Percentiles rank a stretch among this genome's conserved stretches.
These are phyloP conservation scores for Atherinosoma microstoma DNA, from an alignment of 2,797 vertebrate species.

Conservation along the genomic window DNA sequence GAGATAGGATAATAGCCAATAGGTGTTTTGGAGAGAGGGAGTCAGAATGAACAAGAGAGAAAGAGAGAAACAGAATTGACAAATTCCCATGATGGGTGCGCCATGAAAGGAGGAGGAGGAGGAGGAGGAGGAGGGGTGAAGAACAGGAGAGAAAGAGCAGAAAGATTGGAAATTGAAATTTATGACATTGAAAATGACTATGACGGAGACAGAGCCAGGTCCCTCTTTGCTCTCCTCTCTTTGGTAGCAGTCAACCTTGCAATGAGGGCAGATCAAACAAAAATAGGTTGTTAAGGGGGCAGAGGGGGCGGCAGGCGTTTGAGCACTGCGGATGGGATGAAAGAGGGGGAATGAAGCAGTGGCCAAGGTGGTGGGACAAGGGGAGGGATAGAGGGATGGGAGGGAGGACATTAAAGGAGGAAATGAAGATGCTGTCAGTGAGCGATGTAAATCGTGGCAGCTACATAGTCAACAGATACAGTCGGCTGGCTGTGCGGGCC, in stretches of 20 bases:
- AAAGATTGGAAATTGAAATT: slow-evolving; percentile 86
- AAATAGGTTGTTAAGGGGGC: slow-evolving; percentile 85
- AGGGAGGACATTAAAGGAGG: slow-evolving; percentile 87
- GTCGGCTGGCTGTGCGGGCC: slow-evolving; percentile 88
- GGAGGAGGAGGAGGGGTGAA: slow-evolving; percentile 25
- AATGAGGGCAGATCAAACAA: slow-evolving; percentile 89
- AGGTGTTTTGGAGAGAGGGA: slow-evolving; percentile 81
- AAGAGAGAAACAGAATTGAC: slow-evolving; percentile 85
- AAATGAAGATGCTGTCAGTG: slow-evolving; percentile 88
- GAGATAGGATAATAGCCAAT: slow-evolving; percentile 95
- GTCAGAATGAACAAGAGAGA: slow-evolving; percentile 71
- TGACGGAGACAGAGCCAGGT: slow-evolving; percentile 81
- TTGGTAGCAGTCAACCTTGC: slow-evolving; percentile 88
- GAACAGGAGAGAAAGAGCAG: slow-evolving; percentile 46
- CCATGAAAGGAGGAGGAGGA: slow-evolving; percentile 51
- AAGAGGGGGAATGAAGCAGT: slow-evolving; percentile 50
- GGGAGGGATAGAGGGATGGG: slow-evolving; percentile 61
- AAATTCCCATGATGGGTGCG: slow-evolving; percentile 85
- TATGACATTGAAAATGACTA: slow-evolving; percentile 91
- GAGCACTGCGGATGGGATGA: slow-evolving; percentile 54
- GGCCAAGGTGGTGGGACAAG: slow-evolving; percentile 46
- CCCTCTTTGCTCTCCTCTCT: slow-evolving; percentile 78
- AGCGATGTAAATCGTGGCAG: slow-evolving; percentile 91
- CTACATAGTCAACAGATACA: slow-evolving; percentile 95
- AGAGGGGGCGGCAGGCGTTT: slow-evolving; percentile 34